phyloP scores from a whole-genome alignment of 2,888 invertebrate genomes.

The Ormyrus labotus region DNA sequence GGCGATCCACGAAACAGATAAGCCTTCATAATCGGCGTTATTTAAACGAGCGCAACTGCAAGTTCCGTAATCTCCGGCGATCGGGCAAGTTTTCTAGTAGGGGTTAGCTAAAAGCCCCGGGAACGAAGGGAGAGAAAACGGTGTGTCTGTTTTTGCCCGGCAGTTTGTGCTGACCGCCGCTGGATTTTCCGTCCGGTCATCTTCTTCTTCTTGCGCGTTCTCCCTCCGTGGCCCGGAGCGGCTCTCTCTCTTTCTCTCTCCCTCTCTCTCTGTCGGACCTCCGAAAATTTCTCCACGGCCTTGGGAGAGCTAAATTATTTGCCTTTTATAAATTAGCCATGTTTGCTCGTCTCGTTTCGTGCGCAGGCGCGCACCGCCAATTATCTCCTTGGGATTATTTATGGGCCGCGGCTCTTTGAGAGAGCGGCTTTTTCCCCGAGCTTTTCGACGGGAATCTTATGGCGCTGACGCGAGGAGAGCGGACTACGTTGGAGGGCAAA shows the following conservation, averaged over 20 bases:
- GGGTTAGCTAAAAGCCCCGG: background rate
- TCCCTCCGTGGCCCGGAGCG: background rate
- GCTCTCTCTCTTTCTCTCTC: constrained; percentile 35
- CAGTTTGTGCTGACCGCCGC: constrained; percentile 73
- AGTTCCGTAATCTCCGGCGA: constrained; percentile 33
- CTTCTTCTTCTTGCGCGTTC: constrained; percentile 49
- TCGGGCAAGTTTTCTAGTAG: constrained; percentile 24
- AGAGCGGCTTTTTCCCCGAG: constrained; percentile 1
- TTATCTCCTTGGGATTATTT: constrained; percentile 57
- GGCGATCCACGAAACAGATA: constrained; percentile 51
- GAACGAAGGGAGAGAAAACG: constrained; percentile 30
- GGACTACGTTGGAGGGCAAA: too few relatives aligned
- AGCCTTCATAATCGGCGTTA: constrained; percentile 71
- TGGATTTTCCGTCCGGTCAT: constrained; percentile 71
- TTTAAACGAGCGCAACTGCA: constrained; percentile 69
- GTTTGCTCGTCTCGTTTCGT: constrained; percentile 46
- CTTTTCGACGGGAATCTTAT: too few relatives aligned
- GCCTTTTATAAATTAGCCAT: constrained; percentile 58
- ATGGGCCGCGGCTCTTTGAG: constrained; percentile 53
- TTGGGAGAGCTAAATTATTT: constrained; percentile 50
- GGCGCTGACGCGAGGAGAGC: too few relatives aligned
- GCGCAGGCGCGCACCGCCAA: constrained; percentile 28
- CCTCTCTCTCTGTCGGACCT: background rate
- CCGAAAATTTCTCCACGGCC: background rate
- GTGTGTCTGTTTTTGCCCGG: constrained; percentile 61